Conservation (phyloP, 2,888 invertebrate genomes). For the Andrena hattorfiana region DNA sequence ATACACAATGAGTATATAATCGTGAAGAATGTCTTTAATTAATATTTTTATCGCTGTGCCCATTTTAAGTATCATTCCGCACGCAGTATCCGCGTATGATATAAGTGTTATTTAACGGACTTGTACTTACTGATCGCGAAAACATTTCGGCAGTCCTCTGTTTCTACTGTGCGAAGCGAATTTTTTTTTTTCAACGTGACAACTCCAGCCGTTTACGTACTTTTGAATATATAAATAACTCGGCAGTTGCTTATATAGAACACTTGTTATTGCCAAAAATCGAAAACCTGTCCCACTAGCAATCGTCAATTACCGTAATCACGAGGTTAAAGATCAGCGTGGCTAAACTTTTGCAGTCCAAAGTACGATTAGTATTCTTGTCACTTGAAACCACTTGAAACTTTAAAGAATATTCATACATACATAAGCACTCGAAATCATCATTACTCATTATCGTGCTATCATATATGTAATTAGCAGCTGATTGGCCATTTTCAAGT, state of each 20-base stretch:
- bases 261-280: background rate
- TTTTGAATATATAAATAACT: background rate
- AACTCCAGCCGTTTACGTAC: background rate
- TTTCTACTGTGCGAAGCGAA: background rate
- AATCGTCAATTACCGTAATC: background rate
- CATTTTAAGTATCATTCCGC: background rate
- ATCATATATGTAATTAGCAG: background rate
- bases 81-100: too few species aligned
- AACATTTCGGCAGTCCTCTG: slow-evolving; percentile 30
- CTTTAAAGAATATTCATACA: background rate
- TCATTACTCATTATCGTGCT: background rate
- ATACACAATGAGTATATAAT: background rate
- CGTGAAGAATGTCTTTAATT: too few species aligned
- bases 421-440: background rate
- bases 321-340: slow-evolving; percentile 14
- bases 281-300: background rate
- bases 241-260: background rate
- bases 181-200: background rate
- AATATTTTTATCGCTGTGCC: background rate
- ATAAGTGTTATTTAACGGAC: background rate
- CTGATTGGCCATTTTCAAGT: background rate
- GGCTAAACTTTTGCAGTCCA: background rate
- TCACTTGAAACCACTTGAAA: too few species aligned
- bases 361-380: slow-evolving; percentile 20
- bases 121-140: slow-evolving; percentile 39